A percentile compares a stretch with the other conserved stretches of the same genome.
These are phyloP conservation scores for Stigmatopora argus DNA, from an alignment of 2,113 vertebrate genomes.

Conservation along the genomic window DNA sequence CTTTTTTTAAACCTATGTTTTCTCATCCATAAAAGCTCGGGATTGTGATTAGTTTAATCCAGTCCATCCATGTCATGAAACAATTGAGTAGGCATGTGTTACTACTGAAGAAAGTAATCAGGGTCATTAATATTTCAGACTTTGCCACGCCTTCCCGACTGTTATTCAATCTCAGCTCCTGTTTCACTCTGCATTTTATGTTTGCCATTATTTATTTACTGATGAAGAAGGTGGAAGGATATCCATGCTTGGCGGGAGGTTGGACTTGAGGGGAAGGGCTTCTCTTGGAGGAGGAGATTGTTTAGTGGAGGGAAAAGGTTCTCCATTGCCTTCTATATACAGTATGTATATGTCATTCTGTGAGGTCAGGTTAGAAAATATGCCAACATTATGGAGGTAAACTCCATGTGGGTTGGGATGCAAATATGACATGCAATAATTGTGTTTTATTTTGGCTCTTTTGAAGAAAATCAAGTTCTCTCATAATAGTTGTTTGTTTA, in stretches of 20 bases:
- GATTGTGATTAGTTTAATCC: constrained; percentile 6
- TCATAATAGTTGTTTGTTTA: no score
- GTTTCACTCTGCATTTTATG: constrained; percentile 48
- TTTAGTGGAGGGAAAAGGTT: constrained; percentile 6
- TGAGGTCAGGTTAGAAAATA: neutral
- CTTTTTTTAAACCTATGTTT: neutral
- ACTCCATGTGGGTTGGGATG: neutral
- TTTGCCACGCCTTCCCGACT: constrained; percentile 39
- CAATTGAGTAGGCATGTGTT: constrained; percentile 33
- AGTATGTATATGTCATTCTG: neutral
- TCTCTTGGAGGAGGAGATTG: constrained; percentile 6
- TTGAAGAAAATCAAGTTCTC: no score
- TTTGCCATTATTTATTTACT: constrained; percentile 70
- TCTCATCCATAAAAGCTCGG: constrained; percentile 2
- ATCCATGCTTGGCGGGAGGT: constrained; percentile 39
- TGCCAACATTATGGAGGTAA: neutral
- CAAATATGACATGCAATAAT: neutral
- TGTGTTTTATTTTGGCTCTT: no score
- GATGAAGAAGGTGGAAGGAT: constrained; percentile 47
- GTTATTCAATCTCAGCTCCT: constrained; percentile 52
- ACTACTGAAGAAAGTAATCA: constrained; percentile 51
- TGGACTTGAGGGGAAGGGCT: neutral
- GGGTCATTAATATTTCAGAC: constrained; percentile 64
- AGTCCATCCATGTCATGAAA: constrained; percentile 23
- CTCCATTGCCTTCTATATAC: constrained; percentile 15